A percentile compares a stretch with the other conserved stretches of the same genome.
Conservation (phyloP, 2,888 invertebrate species). For the Allophyes oxyacanthae region DNA sequence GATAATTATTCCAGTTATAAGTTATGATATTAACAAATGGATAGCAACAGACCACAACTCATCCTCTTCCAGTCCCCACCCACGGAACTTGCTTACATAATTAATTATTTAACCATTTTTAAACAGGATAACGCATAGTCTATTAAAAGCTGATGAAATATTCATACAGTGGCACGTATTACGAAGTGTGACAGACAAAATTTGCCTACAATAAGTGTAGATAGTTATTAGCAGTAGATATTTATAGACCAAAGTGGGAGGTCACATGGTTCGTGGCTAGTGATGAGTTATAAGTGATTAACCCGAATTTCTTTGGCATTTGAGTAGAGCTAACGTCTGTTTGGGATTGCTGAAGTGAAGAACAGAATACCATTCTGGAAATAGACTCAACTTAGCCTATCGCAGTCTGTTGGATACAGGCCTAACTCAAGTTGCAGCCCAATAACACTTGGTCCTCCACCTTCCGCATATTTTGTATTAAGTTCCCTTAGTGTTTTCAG, state of each 20-base stretch:
- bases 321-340: constrained; percentile 30
- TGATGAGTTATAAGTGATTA: constrained; percentile 67
- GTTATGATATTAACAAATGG: constrained; percentile 41
- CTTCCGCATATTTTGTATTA: no score
- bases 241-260: constrained; percentile 68
- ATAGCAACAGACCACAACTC: constrained; percentile 39
- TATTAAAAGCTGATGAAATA: constrained; percentile 59
- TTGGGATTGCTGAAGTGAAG: constrained; percentile 5
- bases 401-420: no score
- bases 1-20: constrained; percentile 7
- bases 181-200: constrained; percentile 54
- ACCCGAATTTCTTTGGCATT: constrained; percentile 62
- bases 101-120: constrained; percentile 63
- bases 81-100: constrained; percentile 61
- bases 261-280: constrained; percentile 42
- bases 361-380: constrained; percentile 17
- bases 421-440: no score
- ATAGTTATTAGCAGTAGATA: constrained; percentile 61
- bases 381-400: background rate
- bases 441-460: no score
- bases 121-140: constrained; percentile 62
- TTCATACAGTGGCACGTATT: constrained; percentile 54
- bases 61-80: constrained; percentile 39
- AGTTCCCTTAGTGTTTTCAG: no score
- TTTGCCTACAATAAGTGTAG: constrained; percentile 61